These are phyloP conservation scores for Cnemophilus loriae DNA, from an alignment of 2,113 vertebrate genomes.

Conservation along the genomic window DNA sequence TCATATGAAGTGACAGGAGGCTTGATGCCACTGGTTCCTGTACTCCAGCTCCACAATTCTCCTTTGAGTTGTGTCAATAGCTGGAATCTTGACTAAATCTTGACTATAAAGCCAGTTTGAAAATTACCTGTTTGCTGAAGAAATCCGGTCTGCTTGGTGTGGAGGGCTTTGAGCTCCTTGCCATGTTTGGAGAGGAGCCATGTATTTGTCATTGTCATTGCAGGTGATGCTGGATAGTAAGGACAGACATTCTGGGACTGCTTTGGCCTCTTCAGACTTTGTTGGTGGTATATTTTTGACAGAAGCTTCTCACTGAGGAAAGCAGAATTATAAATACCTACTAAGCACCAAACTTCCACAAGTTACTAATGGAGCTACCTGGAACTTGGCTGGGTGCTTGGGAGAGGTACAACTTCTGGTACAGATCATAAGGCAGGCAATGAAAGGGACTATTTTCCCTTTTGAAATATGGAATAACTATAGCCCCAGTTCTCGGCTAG, in stretches of 20 bases:
- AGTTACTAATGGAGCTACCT: neutral
- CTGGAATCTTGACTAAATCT: neutral
- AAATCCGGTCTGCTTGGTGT: neutral
- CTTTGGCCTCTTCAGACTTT: neutral
- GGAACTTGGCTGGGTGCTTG: neutral
- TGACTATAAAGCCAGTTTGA: neutral
- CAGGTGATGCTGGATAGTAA: neutral
- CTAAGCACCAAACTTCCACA: neutral
- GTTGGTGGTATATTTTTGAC: neutral
- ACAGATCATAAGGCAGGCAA: neutral
- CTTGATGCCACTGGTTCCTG: neutral
- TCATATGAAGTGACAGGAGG: accelerated
- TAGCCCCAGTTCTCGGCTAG: neutral
- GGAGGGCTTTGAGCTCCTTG: neutral
- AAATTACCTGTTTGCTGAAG: neutral
- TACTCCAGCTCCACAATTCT: neutral
- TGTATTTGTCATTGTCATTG: neutral
- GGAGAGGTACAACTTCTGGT: neutral
- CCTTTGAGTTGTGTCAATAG: neutral
- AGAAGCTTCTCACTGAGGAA: neutral
- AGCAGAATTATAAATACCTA: neutral
- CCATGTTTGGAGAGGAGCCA: neutral
- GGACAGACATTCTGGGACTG: neutral
- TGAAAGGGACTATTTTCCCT: neutral
- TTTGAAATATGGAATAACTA: neutral